Evolutionary conservation across 2,113 vertebrate genomes (phyloP), one percentile per base, ranked within the genome.

Genomic region (Tor tambroides): DNA sequence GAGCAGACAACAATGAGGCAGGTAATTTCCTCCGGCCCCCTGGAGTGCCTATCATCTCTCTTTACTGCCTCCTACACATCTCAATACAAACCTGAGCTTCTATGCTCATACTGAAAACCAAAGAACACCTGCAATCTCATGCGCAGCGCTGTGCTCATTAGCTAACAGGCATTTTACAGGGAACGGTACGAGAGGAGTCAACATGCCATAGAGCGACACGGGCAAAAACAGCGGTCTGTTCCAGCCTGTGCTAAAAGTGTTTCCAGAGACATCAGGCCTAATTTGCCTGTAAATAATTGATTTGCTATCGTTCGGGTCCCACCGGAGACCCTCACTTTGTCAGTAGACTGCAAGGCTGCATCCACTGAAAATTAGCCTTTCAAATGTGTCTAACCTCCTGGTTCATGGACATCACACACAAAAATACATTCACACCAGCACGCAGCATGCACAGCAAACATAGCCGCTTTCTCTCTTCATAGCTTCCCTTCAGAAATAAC

Each of bases 251-350:
- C 92, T 77, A 91, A 92, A 94, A 81, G 86, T 92, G 91, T 93
- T 94, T 95, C 93, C 89, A 87, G 92, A 94, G 93, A 95, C 95
- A 93, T 94, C 88, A 85, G 89, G 94, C 92, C 91, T 97, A 95
- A 97, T 97, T 97, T 97, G 95, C 96, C 96, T 95, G 96, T 97
- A 96, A 97, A 97, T 97, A 97, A 97, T 96, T 95, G 96, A 97
- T 96, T 97, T 96, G 94, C 95, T 88, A 93, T 91, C 91, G 94
- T 96, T 93, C 94, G 95, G 94, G 95, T 94, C 96, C 95, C 96
- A 93, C n/a, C 94, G 95, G 96, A 95, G 94, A 91, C 94, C 91
- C 94, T 88, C 88, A 89, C 94, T 96, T 96, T 95, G 95, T 96
- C 94, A 89, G 94, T 85, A 93, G 92, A 95, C 93, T 94, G 91